These are phyloP conservation scores for Tetramorium alpestre DNA, from an alignment of 1,140 invertebrate species.

Conservation along the genomic window DNA sequence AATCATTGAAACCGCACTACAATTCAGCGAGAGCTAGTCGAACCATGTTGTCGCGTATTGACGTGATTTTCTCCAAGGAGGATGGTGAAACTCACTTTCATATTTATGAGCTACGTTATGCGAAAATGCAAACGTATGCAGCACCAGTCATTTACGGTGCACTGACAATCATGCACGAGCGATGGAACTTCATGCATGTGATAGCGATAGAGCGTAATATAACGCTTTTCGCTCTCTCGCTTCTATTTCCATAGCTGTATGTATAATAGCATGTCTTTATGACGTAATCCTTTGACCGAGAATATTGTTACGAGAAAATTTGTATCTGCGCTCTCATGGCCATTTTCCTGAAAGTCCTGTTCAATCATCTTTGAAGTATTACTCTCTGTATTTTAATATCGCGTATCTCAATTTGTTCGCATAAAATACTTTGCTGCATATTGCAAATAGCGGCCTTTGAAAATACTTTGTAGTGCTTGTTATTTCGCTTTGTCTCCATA, in stretches of 20 bases:
- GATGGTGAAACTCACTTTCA: constrained; percentile 51
- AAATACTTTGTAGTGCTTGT: neutral
- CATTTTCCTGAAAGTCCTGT: constrained; percentile 56
- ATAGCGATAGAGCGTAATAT: constrained; percentile 58
- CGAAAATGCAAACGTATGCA: constrained; percentile 65
- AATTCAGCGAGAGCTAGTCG: constrained; percentile 16
- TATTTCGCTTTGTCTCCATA: neutral
- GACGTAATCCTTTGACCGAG: constrained; percentile 61
- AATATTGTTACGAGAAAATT: constrained; percentile 61
- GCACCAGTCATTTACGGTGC: constrained; percentile 53
- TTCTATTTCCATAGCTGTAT: constrained; percentile 56
- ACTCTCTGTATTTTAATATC: constrained; percentile 59
- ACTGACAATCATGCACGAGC: constrained; percentile 45
- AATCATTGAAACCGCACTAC: neutral
- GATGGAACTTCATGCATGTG: constrained; percentile 60
- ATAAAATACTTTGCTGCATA: constrained; percentile 43
- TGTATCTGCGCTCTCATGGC: constrained; percentile 49
- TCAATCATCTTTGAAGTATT: constrained; percentile 63
- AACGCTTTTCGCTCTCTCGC: constrained; percentile 32
- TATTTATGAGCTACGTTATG: constrained; percentile 62
- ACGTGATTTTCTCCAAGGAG: constrained; percentile 50
- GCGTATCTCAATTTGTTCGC: constrained; percentile 54
- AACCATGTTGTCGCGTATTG: constrained; percentile 37
- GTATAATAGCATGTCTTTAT: constrained; percentile 62
- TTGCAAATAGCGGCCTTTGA: constrained; percentile 34